Base-by-base conservation (phyloP, 2,888 invertebrate genomes). In the Tetramorium bicarinatum region DNA sequence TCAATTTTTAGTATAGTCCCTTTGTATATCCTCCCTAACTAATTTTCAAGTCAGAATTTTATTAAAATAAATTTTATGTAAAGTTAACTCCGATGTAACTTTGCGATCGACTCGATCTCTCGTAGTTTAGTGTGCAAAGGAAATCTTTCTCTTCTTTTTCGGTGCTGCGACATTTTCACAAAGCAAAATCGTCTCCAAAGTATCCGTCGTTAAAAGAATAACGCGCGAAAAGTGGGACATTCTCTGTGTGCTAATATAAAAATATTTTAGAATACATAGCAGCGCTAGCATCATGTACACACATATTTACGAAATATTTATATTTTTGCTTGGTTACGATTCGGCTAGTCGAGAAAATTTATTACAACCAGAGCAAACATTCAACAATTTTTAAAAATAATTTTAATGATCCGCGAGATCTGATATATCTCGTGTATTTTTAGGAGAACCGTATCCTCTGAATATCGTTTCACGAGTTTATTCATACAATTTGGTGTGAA, bases 131-230 rank as follows among this genome's bases (percentile, higher is more conserved):
- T 34, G 2, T 62, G 21, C 6, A 9, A 62, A 62, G 11, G 41
- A 15, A 64, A 62, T 62, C 21, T 62, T 3, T 64, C 13, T 21
- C 41, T 13, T 64, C 11, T 3, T 25, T 44, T 44, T 44, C 15
- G 11, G 25, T 15, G 41, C 64, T 44, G 25, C 15, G 1, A 64
- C 11, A 21, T 21, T 62, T 41, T 62, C 15, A 38, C 11, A 25
- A 15, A 25, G 25, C n/a, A 44, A 64, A 64, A 44, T 44, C 15
- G 11, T 25, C 21, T 41, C 44, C 25, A 3, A 64, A 25, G 25
- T 44, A 25, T 64, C 44, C 25, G 13, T 62, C 64, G 64, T 64
- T 64, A 44, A 41, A 64, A 44, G 21, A 64, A 64, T 44, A 64
- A 64, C 64, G 44, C n/a, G n/a, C 41, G 41, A 64, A 8, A 44